Conservation (phyloP, 2,797 vertebrate species). For the Hippoglossus hippoglossus region DNA sequence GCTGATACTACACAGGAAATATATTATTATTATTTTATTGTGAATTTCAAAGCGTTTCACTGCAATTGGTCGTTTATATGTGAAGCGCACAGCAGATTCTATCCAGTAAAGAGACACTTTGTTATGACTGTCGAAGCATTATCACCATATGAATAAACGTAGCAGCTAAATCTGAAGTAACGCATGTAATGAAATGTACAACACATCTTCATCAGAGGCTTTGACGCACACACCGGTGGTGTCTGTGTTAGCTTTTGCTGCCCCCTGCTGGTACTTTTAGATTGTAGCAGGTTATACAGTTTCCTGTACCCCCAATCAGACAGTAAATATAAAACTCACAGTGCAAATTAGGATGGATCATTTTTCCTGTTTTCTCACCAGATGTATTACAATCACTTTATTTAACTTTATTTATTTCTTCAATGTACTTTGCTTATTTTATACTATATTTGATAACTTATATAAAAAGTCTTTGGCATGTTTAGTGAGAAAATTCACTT, state of each 20-base stretch:
- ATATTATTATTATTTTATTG: not conserved
- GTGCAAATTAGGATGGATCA: constrained; percentile 11
- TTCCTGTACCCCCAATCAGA: not conserved
- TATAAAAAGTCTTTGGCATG: constrained; percentile 9
- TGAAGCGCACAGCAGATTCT: not conserved
- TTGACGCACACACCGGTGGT: not conserved
- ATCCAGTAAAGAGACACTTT: not conserved
- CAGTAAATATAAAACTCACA: constrained; percentile 2
- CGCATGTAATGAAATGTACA: constrained; percentile 5
- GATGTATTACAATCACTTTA: not conserved
- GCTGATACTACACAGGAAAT: not conserved
- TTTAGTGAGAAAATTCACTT: constrained; percentile 61
- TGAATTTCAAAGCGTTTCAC: not conserved
- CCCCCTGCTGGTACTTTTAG: constrained; percentile 54
- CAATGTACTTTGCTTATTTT: too few species aligned
- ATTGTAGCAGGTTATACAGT: not conserved
- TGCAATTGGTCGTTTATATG: not conserved
- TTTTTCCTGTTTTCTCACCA: constrained; percentile 5
- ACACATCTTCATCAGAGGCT: not conserved
- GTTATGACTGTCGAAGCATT: not conserved
- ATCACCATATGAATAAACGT: not conserved
- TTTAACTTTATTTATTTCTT: too few species aligned
- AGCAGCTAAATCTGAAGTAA: constrained; percentile 5
- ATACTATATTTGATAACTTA: not conserved
- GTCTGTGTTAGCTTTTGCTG: constrained; percentile 50